phyloP scores from a whole-genome alignment of 2,113 vertebrate genomes.

The Phoxinus phoxinus region DNA sequence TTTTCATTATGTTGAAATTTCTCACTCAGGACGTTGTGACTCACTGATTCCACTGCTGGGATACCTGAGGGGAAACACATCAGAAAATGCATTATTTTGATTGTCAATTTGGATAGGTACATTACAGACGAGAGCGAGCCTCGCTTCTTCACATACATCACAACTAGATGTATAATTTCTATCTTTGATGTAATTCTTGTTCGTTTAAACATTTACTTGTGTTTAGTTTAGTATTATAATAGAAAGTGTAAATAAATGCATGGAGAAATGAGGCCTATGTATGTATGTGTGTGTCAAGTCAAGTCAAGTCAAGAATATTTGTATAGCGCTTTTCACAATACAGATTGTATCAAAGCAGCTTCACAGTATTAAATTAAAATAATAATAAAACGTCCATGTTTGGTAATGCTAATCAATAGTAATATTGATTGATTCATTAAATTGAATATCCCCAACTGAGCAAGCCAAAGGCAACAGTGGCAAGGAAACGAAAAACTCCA shows the following conservation, averaged over 20 bases:
- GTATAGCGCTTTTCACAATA: no score
- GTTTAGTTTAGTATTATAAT: background rate
- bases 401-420: no score
- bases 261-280: no score
- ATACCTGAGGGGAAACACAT: constrained; percentile 12
- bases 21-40: constrained; percentile 10
- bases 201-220: background rate
- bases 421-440: no score
- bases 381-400: no score
- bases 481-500: no score
- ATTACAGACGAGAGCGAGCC: background rate
- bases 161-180: background rate
- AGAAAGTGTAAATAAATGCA: background rate
- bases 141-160: background rate
- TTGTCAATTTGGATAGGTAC: constrained; percentile 2
- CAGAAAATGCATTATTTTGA: constrained; percentile 8
- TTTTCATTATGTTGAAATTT: constrained; percentile 35
- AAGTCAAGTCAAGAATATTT: no score
- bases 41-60: constrained; percentile 32
- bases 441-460: no score
- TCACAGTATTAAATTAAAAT: no score
- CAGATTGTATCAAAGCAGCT: no score
- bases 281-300: no score
- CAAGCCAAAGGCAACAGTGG: no score
- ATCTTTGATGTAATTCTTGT: background rate